Evolutionary conservation across 1,140 invertebrate genomes (phyloP), one percentile per base, ranked within the genome.

Genomic region (Meloidogyne chitwoodi): DNA sequence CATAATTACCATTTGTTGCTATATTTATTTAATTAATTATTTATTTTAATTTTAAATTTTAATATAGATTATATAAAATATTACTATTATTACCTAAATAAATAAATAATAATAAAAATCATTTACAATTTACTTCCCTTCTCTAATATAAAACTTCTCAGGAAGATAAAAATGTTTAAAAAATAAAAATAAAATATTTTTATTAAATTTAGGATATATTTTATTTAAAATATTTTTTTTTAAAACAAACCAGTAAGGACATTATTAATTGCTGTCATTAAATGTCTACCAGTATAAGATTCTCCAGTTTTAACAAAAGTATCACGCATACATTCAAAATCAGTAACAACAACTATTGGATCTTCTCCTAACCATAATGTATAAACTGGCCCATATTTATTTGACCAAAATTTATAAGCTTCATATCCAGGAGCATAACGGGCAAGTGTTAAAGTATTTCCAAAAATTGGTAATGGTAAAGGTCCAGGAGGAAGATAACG

Each of bases 241-340:
- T n/a, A 48, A 48, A 56, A 56, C 19, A 29, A 61, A 61, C 16
- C 71, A 38, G 29, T 65, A 4, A 80, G 8, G 8, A 79, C 27
- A 27, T 80, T 56, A 12, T 29, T 29, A n/a, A 68, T 31, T 74
- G 48, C 64, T n/a, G 26, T 72, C 38, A 34, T 77, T n/a, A 68
- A 34, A 44, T 74, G 29, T 41, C 78, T 44, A n/a, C 72, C 78
- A 44, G 65, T n/a, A 75, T 22, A 79, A 19, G 56, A 24, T 11
- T 79, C 78, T 16, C 72, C 78, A 16, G 79, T 26, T 67, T 79
- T 75, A n/a, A 80, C 41, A 61, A 79, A 75, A 34, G 69, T 38
- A 22, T 79, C 71, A 22, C 61, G 61, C 41, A 79, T 79, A 41
- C 24, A 26, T 44, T 76, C 69, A 41, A 48, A 79, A 69, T 79